phyloP scores from a whole-genome alignment of 2,888 invertebrate genomes.

The Drosophila koepferae region DNA sequence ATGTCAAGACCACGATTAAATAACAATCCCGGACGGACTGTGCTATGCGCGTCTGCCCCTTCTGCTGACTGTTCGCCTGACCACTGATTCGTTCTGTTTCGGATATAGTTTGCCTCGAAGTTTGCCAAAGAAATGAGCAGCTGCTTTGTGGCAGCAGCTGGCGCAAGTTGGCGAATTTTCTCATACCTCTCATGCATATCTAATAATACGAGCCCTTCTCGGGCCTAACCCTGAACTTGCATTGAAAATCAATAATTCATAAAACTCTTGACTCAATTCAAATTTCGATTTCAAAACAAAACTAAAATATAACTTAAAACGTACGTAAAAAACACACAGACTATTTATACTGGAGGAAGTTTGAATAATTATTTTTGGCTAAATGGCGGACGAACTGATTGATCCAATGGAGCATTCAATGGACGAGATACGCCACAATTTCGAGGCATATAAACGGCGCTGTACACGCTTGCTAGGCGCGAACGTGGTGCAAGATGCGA shows the following conservation, averaged over 20 bases:
- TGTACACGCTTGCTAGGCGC: neutral
- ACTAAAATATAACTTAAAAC: neutral
- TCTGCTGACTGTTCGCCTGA: neutral
- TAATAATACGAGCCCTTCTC: constrained; percentile 41
- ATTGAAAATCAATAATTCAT: constrained; percentile 69
- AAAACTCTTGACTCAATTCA: constrained; percentile 20
- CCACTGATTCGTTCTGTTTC: constrained; percentile 8
- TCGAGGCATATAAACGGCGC: constrained; percentile 28
- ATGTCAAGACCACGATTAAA: constrained; percentile 48
- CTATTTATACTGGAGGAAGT: neutral
- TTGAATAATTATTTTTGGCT: no score
- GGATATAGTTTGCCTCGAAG: constrained; percentile 50
- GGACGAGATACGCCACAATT: constrained; percentile 42
- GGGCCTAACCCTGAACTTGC: constrained; percentile 69
- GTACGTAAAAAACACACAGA: neutral
- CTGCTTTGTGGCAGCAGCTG: constrained; percentile 60
- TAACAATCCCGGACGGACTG: constrained; percentile 32
- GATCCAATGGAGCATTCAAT: constrained; percentile 16
- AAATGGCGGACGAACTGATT: constrained; percentile 7
- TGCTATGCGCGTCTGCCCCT: neutral
- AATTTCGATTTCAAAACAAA: constrained; percentile 8
- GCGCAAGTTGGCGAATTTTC: constrained; percentile 53
- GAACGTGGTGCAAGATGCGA: neutral
- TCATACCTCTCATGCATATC: constrained; percentile 57
- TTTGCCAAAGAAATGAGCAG: constrained; percentile 66